A percentile compares a stretch with the other conserved stretches of the same genome.
Conservation (phyloP, 2,113 vertebrate genomes). For the Mohoua ochrocephala region DNA sequence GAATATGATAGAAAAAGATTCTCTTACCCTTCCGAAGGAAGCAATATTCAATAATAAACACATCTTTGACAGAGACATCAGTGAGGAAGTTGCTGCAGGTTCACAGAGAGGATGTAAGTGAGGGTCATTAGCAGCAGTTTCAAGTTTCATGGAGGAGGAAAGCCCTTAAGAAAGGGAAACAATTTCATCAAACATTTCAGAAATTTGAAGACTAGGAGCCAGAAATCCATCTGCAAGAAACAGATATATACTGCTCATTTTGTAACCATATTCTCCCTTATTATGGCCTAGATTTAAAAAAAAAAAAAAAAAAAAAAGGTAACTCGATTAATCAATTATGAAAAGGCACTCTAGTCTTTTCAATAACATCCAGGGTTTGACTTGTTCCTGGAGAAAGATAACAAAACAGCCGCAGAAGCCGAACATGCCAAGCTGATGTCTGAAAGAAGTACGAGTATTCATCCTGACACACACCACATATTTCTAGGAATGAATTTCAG, state of each 20-base stretch:
- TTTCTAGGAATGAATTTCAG: neutral
- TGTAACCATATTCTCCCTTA: neutral
- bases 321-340: neutral
- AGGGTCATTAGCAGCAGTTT: neutral
- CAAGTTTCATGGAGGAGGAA: neutral
- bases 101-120: neutral
- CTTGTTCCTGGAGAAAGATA: neutral
- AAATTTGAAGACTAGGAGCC: neutral
- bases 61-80: neutral
- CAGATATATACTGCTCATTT: neutral
- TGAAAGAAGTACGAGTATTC: neutral
- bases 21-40: neutral
- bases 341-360: neutral
- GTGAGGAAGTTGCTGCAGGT: neutral
- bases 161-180: neutral
- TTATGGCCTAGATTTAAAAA: neutral
- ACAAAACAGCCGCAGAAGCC: neutral
- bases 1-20: neutral
- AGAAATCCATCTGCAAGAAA: neutral
- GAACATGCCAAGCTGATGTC: neutral
- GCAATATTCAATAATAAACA: neutral
- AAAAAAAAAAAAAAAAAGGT: neutral
- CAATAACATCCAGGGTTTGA: neutral
- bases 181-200: neutral
- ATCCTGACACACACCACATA: neutral